phyloP scores from a whole-genome alignment of 2,113 vertebrate genomes.

The Mesocricetus auratus region DNA sequence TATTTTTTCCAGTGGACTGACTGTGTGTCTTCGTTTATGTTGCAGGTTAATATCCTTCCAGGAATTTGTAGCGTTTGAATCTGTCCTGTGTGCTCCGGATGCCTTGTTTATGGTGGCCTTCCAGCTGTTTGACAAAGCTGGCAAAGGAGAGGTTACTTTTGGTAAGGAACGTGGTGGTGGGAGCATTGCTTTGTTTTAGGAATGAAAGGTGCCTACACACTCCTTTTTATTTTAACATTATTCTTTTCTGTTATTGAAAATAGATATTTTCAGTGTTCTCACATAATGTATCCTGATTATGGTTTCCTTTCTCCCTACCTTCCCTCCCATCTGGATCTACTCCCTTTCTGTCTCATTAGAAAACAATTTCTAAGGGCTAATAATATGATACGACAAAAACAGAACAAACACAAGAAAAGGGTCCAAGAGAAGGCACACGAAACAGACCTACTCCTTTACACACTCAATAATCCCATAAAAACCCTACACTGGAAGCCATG shows the following conservation, averaged over 20 bases:
- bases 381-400: neutral
- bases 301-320: neutral
- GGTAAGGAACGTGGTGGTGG: conserved; percentile 84
- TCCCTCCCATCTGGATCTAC: neutral
- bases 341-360: neutral
- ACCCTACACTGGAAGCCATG: neutral
- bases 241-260: neutral
- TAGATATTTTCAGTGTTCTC: no score
- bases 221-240: neutral
- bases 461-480: neutral
- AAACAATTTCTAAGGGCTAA: neutral
- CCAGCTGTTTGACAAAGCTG: conserved; percentile 94
- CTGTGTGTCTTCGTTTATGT: conserved; percentile 71
- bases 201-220: neutral
- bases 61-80: conserved; percentile 94
- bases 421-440: neutral
- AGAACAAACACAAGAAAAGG: no score
- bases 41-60: conserved; percentile 94
- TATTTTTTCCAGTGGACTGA: conserved; percentile 59
- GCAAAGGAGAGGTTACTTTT: conserved; percentile 92
- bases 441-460: neutral
- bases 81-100: conserved; percentile 92
- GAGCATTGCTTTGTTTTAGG: neutral
- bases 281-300: neutral
- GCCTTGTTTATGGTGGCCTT: conserved; percentile 93